Evolutionary conservation across 1,140 invertebrate species (phyloP), one percentile per base, ranked within the genome.

Genomic region (Neotoxoptera formosana): DNA sequence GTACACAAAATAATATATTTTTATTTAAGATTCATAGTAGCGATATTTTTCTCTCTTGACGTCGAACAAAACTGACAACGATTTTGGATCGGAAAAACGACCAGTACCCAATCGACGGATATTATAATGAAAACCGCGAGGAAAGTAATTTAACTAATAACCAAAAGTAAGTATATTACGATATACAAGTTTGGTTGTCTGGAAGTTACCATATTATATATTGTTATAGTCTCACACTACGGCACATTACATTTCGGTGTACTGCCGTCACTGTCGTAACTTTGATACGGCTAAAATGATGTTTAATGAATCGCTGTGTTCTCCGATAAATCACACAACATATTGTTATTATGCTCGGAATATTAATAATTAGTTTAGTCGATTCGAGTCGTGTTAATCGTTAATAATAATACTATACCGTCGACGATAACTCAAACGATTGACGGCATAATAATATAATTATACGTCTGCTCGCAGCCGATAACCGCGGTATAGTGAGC

Each of bases 281-380:
- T 76, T 76, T n/a, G n/a, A 76, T 76, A 76, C n/a, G n/a, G 60
- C 60, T 76, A 76, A n/a, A 76, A 76, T n/a, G 60, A 76, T n/a
- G 60, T 76, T 76, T 76, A 67, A 76, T 34, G 14, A 76, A 76
- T 76, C 11, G n/a, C n/a, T 11, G 14, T 11, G 14, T 67, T 76
- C 30, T 76, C 60, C n/a, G 11, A 34, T 76, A 76, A n/a, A n/a
- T 76, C 60, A n/a, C 60, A 23, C n/a, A 67, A 67, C n/a, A 11
- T 67, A 67, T n/a, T n/a, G n/a, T n/a, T n/a, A n/a, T n/a, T n/a
- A n/a, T 67, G 3, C 30, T 17, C 30, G 30, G n/a, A 67, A n/a
- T 20, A 67, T 30, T 67, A 67, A 67, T 67, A 67, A 67, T 67
- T 67, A 67, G 56, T 60, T 30, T 25, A 53, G 51, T 21, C 21